phyloP scores from a whole-genome alignment of 2,797 vertebrate species.

The Remorina albescens region DNA sequence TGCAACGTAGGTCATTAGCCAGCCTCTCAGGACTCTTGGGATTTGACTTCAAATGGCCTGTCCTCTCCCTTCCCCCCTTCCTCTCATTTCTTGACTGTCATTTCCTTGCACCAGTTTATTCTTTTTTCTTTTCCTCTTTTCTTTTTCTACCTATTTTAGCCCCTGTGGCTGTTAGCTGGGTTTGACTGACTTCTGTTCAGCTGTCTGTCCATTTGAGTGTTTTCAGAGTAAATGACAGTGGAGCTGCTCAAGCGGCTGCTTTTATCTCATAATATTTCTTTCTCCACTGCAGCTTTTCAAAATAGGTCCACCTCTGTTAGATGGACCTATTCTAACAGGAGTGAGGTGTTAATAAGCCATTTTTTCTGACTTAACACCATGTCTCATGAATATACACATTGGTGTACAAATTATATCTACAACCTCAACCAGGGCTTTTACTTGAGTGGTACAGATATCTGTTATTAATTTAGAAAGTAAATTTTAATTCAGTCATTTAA shows the following conservation, averaged over 20 bases:
- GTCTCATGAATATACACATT: not conserved
- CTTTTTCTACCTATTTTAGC: not conserved
- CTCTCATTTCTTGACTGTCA: conserved; percentile 29
- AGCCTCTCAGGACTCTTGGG: conserved; percentile 46
- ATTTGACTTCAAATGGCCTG: conserved; percentile 57
- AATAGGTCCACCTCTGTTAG: not conserved
- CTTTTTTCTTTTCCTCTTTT: conserved; percentile 10
- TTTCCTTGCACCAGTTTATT: conserved; percentile 15
- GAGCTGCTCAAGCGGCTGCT: conserved; percentile 14
- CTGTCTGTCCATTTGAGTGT: conserved; percentile 31
- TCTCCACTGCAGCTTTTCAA: conserved; percentile 15
- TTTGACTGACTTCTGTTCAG: conserved; percentile 39
- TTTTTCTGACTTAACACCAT: conserved; percentile 2
- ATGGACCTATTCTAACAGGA: conserved; percentile 7
- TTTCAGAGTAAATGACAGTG: conserved; percentile 34
- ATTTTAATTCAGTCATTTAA: no score
- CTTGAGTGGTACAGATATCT: not conserved
- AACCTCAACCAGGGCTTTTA: not conserved
- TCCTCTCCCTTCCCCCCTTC: not conserved
- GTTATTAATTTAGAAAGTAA: no score
- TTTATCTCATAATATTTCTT: conserved; percentile 9
- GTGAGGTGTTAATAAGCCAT: conserved; percentile 24
- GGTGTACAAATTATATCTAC: not conserved
- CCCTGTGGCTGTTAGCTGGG: conserved; percentile 14
- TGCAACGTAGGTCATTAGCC: conserved; percentile 67